Evolutionary conservation across 2,797 vertebrate genomes (phyloP).

Genomic region (Hephaestus fuliginosus): DNA sequence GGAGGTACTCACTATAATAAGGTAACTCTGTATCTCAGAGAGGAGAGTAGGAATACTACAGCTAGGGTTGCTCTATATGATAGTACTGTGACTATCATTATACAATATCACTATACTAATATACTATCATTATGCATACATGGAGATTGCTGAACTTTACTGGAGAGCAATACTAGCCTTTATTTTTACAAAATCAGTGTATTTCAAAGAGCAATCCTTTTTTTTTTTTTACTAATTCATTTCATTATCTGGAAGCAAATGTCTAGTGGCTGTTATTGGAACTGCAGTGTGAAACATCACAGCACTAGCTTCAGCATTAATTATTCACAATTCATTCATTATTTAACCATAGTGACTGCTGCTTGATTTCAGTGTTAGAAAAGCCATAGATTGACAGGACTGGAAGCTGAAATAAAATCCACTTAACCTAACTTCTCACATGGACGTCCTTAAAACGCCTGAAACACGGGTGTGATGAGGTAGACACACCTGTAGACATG

Average conservation of each 20-base stretch:
- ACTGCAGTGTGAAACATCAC: slow-evolving; percentile 6
- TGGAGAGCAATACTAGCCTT: background rate
- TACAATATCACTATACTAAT: no score
- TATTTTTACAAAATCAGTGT: background rate
- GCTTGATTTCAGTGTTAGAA: slow-evolving; percentile 1
- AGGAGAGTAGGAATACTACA: background rate
- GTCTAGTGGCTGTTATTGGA: background rate
- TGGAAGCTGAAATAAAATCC: slow-evolving; percentile 21
- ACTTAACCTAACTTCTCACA: slow-evolving; percentile 29
- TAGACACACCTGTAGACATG: background rate
- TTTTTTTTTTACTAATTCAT: background rate
- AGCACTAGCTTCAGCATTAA: background rate
- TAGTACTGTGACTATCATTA: background rate
- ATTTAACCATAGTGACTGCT: slow-evolving; percentile 15
- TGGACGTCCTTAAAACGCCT: background rate
- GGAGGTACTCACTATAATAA: no score
- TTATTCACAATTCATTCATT: slow-evolving; percentile 19
- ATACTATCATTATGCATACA: background rate
- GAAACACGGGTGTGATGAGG: slow-evolving; percentile 17
- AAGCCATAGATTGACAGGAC: background rate
- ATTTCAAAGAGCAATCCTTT: background rate
- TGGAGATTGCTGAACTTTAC: background rate
- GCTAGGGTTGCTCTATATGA: background rate
- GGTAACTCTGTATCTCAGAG: background rate
- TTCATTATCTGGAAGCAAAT: background rate